These are phyloP conservation scores for Asobara japonica DNA, from an alignment of 1,140 invertebrate species.

Conservation along the genomic window DNA sequence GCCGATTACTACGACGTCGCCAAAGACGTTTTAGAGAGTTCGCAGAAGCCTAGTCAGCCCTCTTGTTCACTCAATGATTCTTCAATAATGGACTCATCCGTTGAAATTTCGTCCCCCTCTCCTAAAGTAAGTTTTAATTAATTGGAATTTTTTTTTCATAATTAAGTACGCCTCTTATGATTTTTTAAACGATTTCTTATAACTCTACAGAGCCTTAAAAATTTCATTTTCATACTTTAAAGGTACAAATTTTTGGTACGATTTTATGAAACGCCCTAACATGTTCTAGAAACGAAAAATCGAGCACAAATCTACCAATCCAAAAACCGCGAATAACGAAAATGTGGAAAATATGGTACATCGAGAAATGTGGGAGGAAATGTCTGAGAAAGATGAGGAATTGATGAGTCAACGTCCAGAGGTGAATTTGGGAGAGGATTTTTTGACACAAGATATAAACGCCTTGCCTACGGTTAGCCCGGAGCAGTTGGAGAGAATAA, in stretches of 20 bases:
- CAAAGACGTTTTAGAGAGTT: background rate
- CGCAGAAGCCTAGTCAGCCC: background rate
- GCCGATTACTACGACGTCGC: constrained; percentile 50
- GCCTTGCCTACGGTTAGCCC: constrained; percentile 1
- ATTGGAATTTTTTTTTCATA: too few species aligned
- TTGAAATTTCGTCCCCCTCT: too few species aligned
- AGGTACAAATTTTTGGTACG: too few species aligned
- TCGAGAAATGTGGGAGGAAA: background rate
- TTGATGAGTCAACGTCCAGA: constrained; percentile 54
- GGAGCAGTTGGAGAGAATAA: background rate
- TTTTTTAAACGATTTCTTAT: too few species aligned
- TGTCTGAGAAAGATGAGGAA: constrained; percentile 28
- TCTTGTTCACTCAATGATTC: background rate
- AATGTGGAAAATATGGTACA: too few species aligned
- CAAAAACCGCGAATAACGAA: constrained; percentile 50
- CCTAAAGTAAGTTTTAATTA: too few species aligned
- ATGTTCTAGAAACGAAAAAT: too few species aligned
- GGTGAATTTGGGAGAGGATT: constrained; percentile 59
- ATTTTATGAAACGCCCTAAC: too few species aligned
- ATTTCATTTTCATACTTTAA: too few species aligned
- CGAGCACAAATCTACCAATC: too few species aligned
- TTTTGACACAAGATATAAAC: constrained; percentile 42
- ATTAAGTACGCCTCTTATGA: too few species aligned
- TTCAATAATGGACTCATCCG: background rate
- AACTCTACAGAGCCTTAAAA: too few species aligned